phyloP scores from a whole-genome alignment of 2,797 vertebrate species.

The Xiphophorus birchmanni region DNA sequence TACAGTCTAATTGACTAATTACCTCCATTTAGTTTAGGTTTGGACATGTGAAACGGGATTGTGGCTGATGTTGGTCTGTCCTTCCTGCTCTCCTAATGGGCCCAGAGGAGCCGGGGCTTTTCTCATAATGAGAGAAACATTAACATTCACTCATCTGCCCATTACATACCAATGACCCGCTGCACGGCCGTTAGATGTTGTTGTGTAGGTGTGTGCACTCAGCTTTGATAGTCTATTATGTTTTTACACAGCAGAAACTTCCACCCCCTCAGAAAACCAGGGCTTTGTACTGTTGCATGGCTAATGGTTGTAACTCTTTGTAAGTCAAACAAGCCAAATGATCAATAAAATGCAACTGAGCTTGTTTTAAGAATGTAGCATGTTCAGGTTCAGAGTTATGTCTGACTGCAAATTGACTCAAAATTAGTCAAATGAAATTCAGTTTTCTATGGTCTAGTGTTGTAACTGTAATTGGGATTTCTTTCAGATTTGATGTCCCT shows the following conservation, averaged over 20 bases:
- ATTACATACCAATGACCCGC: constrained; percentile 68
- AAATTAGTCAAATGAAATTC: neutral
- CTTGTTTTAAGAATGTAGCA: neutral
- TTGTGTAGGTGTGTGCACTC: constrained; percentile 54
- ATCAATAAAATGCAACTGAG: constrained; percentile 15
- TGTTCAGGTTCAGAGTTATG: neutral
- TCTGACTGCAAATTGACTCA: neutral
- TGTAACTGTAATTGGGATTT: neutral
- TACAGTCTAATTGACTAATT: constrained; percentile 65
- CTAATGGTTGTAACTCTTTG: constrained; percentile 23
- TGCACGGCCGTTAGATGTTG: constrained; percentile 56
- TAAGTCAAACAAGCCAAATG: constrained; percentile 26
- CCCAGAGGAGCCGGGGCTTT: constrained; percentile 54
- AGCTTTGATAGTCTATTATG: constrained; percentile 56
- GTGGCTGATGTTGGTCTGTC: constrained; percentile 44
- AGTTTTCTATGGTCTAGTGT: neutral
- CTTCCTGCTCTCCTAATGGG: constrained; percentile 56
- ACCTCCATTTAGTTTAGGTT: constrained; percentile 63
- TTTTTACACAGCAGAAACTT: constrained; percentile 30
- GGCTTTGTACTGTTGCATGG: constrained; percentile 27
- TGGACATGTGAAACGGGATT: constrained; percentile 30
- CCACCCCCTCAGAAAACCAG: constrained; percentile 27
- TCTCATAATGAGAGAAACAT: constrained; percentile 72
- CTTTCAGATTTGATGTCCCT: neutral
- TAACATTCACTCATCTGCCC: constrained; percentile 70